These are phyloP conservation scores for Pterostichus madidus DNA, from an alignment of 2,888 invertebrate species.

Conservation along the genomic window DNA sequence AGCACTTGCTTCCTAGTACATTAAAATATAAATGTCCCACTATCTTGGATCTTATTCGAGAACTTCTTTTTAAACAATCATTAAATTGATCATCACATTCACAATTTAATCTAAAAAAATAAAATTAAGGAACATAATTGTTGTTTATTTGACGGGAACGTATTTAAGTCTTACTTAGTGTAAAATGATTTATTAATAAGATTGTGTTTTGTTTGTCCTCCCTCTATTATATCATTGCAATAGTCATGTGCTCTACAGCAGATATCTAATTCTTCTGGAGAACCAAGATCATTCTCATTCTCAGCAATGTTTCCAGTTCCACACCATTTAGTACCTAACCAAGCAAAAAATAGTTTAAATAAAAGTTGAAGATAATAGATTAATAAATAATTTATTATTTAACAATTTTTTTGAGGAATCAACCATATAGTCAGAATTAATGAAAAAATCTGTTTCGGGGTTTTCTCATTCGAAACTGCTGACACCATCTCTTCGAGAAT, in stretches of 20 bases:
- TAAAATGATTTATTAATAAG: constrained; percentile 74
- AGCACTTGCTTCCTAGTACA: constrained; percentile 81
- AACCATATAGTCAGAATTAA: too few relatives aligned
- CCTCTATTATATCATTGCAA: constrained; percentile 82
- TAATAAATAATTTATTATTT: not conserved
- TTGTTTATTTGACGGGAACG: too few relatives aligned
- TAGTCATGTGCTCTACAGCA: constrained; percentile 88
- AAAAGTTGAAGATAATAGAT: not conserved
- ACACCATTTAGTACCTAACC: constrained; percentile 89
- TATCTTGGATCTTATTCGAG: constrained; percentile 74
- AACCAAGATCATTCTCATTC: constrained; percentile 83
- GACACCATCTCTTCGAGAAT: too few relatives aligned
- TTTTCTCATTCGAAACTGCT: not conserved
- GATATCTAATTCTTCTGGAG: constrained; percentile 81
- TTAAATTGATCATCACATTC: constrained; percentile 80
- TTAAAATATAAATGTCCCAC: constrained; percentile 81
- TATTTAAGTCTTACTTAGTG: constrained; percentile 71
- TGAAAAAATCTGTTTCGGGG: too few relatives aligned
- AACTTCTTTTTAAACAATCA: constrained; percentile 76
- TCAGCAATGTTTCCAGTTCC: constrained; percentile 85
- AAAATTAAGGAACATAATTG: not conserved
- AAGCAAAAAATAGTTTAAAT: not conserved
- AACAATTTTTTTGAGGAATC: not conserved
- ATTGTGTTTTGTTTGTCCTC: constrained; percentile 72
- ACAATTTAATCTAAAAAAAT: constrained; percentile 78